Conservation (phyloP, 2,888 invertebrate species). For the Ctenicera cuprea region DNA sequence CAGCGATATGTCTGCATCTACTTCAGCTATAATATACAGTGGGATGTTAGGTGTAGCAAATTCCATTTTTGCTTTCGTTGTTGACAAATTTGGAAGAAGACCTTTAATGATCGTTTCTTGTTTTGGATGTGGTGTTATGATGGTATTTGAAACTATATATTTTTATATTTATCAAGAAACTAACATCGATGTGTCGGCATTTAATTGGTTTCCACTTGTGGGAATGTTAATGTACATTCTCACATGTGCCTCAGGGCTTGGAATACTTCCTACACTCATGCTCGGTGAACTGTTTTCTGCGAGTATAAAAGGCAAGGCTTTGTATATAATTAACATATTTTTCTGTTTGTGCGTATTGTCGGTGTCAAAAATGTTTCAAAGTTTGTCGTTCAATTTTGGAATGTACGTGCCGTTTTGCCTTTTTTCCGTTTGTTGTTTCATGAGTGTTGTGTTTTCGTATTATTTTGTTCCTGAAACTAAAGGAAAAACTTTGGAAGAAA, state of each 20-base stretch:
- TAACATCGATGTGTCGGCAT: constrained; percentile 55
- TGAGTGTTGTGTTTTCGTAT: constrained; percentile 60
- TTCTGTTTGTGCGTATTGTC: constrained; percentile 51
- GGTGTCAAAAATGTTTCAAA: constrained; percentile 63
- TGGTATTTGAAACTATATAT: constrained; percentile 59
- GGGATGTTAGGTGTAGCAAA: not conserved
- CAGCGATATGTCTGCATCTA: constrained; percentile 60
- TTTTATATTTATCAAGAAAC: constrained; percentile 60
- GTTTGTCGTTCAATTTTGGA: constrained; percentile 61
- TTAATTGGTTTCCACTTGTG: constrained; percentile 65
- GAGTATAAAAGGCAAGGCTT: constrained; percentile 65
- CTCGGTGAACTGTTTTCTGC: constrained; percentile 64
- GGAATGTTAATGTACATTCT: constrained; percentile 62
- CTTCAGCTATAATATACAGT: constrained; percentile 63
- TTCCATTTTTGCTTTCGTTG: constrained; percentile 52
- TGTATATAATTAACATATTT: constrained; percentile 60
- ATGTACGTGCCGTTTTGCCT: constrained; percentile 64
- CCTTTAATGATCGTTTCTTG: constrained; percentile 59
- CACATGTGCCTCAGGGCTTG: constrained; percentile 57
- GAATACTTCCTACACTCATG: constrained; percentile 64
- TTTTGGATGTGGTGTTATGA: constrained; percentile 54
- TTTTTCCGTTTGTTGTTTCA: constrained; percentile 61
- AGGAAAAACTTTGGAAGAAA: constrained; percentile 68
- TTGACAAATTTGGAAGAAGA: constrained; percentile 61
- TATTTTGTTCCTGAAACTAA: constrained; percentile 67